These are phyloP conservation scores for Centropus bengalensis DNA, from an alignment of 2,113 vertebrate species.

Conservation along the genomic window DNA sequence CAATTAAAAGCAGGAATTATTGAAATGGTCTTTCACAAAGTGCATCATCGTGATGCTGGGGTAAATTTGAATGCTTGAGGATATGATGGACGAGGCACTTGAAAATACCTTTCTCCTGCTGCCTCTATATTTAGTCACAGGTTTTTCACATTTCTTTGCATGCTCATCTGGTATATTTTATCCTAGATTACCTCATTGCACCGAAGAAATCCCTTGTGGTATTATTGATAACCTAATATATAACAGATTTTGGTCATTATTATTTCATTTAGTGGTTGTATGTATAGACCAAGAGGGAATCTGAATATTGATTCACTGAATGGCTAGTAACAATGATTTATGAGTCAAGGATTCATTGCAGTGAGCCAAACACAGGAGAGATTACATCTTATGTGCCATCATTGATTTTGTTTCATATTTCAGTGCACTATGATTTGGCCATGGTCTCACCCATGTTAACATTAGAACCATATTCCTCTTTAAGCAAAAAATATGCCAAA, in stretches of 20 bases:
- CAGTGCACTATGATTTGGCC: constrained; percentile 51
- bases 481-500: not conserved
- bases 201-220: constrained; percentile 68
- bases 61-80: not conserved
- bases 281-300: constrained; percentile 86
- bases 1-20: constrained; percentile 13
- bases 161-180: constrained; percentile 54
- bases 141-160: constrained; percentile 51
- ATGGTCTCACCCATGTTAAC: constrained; percentile 54
- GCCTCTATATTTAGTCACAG: not conserved
- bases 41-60: not conserved
- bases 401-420: constrained; percentile 75
- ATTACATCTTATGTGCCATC: constrained; percentile 69
- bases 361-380: constrained; percentile 75
- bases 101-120: not conserved
- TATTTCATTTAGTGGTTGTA: constrained; percentile 88
- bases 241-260: constrained; percentile 80
- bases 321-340: constrained; percentile 90
- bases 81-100: not conserved
- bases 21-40: not conserved
- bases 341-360: constrained; percentile 79
- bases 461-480: constrained; percentile 17
- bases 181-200: constrained; percentile 59
- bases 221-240: constrained; percentile 79
- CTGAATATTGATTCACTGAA: constrained; percentile 89